Conservation (phyloP, 2,113 vertebrate species). For the Chrysemys picta region DNA sequence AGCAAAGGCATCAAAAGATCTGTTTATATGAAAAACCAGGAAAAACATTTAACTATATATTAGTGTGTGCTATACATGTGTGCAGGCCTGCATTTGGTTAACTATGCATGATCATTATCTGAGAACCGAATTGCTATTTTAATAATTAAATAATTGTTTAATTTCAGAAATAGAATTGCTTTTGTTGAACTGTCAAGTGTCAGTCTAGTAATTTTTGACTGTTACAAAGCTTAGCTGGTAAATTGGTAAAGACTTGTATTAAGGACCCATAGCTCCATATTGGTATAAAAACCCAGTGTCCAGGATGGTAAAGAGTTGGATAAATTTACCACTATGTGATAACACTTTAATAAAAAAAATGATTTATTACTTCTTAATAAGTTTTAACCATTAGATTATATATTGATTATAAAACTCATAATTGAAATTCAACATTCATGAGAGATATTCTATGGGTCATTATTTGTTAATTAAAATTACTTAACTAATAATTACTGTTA, state of each 20-base stretch:
- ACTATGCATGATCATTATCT: not conserved
- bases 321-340: constrained; percentile 37
- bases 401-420: constrained; percentile 44
- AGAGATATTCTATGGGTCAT: not conserved
- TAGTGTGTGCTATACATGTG: not conserved
- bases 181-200: not conserved
- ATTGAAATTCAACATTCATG: constrained; percentile 18
- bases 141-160: not conserved
- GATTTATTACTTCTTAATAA: constrained; percentile 61
- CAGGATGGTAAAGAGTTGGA: constrained; percentile 17
- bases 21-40: not conserved
- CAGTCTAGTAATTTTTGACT: not conserved
- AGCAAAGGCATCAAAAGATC: not conserved
- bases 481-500: not conserved
- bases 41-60: not conserved
- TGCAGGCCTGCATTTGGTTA: not conserved
- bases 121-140: not conserved
- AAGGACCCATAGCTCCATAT: rapidly evolving
- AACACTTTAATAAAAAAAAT: constrained; percentile 37
- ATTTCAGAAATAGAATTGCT: not conserved
- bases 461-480: constrained; percentile 13
- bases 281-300: constrained; percentile 14
- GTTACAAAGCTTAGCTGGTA: not conserved
- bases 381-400: constrained; percentile 38
- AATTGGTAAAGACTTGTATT: not conserved